Evolutionary conservation across 2,888 invertebrate genomes (phyloP).

Genomic region (Caenorhabditis drosophilae): DNA sequence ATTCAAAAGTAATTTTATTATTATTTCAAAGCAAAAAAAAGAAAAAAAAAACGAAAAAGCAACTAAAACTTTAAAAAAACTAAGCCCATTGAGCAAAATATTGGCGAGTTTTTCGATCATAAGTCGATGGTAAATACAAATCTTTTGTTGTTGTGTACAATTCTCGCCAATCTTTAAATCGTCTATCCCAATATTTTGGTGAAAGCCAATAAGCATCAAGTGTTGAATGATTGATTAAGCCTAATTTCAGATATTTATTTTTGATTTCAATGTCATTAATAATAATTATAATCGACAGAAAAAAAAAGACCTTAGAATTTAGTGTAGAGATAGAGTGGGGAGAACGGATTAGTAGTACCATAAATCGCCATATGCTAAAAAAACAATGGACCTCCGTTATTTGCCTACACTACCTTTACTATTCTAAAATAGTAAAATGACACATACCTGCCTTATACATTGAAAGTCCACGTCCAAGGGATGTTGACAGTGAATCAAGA

Average conservation of each 20-base stretch:
- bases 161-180: constrained; percentile 56
- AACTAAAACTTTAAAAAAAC: neutral
- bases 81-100: constrained; percentile 52
- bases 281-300: neutral
- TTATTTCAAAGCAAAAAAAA: constrained; percentile 1
- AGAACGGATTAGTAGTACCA: constrained; percentile 55
- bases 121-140: constrained; percentile 41
- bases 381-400: neutral
- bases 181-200: constrained; percentile 57
- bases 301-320: constrained; percentile 2
- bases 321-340: constrained; percentile 50
- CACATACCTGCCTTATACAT: constrained; percentile 56
- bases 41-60: neutral
- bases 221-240: constrained; percentile 53
- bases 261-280: neutral
- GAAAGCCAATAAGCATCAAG: constrained; percentile 60
- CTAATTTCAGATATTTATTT: constrained; percentile 22
- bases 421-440: constrained; percentile 2
- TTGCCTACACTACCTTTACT: neutral
- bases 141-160: constrained; percentile 46
- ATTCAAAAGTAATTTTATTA: constrained; percentile 21
- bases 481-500: constrained; percentile 49
- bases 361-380: constrained; percentile 39
- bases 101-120: constrained; percentile 51
- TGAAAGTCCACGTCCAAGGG: constrained; percentile 48